Evolutionary conservation across 2,888 invertebrate species (phyloP).

Genomic region (Philereme vetulata): DNA sequence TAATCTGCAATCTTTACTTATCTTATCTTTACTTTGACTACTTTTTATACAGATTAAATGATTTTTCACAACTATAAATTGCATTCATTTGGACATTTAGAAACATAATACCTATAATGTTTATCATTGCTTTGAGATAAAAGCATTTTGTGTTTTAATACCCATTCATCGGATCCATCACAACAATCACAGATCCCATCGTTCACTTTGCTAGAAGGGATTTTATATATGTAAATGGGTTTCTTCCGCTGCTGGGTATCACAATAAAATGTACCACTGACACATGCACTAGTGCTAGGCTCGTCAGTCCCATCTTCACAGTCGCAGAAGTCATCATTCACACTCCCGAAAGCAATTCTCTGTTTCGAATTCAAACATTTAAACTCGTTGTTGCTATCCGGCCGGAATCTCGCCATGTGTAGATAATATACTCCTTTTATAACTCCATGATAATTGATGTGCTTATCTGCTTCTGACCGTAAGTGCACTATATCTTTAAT

Average conservation of each 20-base stretch:
- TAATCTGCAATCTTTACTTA: no score
- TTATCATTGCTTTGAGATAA: constrained; percentile 61
- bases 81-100: constrained; percentile 61
- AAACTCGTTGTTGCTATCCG: constrained; percentile 65
- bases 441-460: constrained; percentile 68
- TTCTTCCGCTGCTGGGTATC: constrained; percentile 76
- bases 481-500: constrained; percentile 50
- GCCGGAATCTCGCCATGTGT: constrained; percentile 66
- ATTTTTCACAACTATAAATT: constrained; percentile 25
- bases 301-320: constrained; percentile 91
- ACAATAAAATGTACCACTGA: constrained; percentile 93
- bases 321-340: constrained; percentile 95
- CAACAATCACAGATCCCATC: constrained; percentile 98
- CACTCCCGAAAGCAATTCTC: constrained; percentile 61
- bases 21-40: no score
- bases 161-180: constrained; percentile 95
- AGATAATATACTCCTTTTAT: constrained; percentile 68
- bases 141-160: constrained; percentile 49
- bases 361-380: constrained; percentile 69
- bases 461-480: constrained; percentile 67
- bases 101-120: constrained; percentile 62
- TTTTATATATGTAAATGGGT: constrained; percentile 61
- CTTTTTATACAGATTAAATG: no score
- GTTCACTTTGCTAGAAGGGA: constrained; percentile 92
- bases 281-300: constrained; percentile 95